Base-by-base conservation (phyloP, 2,797 vertebrate species). In the Clamator glandarius region DNA sequence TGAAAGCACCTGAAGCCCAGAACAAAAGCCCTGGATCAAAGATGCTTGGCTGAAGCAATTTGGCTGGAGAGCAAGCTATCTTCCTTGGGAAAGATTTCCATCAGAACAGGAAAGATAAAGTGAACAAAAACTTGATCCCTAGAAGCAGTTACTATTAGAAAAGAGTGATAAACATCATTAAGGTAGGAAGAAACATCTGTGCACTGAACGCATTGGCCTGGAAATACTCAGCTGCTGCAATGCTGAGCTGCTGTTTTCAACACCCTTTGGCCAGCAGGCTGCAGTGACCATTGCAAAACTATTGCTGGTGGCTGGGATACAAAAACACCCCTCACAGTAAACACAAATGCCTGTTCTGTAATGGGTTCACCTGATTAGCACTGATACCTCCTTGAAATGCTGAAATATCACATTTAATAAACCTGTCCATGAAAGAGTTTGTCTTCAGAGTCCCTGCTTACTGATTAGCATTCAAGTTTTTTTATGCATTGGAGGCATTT, bases 231-330 rank as follows among this genome's bases (percentile, higher is more conserved):
- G 33, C 5, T 52, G 23, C n/a, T 76, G 41, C 9, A 6, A 26
- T 8, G 8, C n/a, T 33, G 35, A 55, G 58, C 4, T 67, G 59
- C 28, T 68, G 8, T 44, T 89, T 67, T 39, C n/a, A 76, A 33
- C 11, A 26, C 36, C 14, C 13, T 91, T 3, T 11, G 25, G 26
- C 61, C 70, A 29, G 26, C 11, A 58, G 50, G 54, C 29, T 68
- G 44, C 46, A 68, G n/a, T 5, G 29, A 66, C 41, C 16, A 11
- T 2, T 19, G 46, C 33, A 55, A 20, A 89, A 61, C 16, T 13
- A 25, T 51, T 66, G 35, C 21, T 1, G 2, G 10, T 28, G 1
- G 0, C 0, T 0, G 11, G 26, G 23, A 67, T 31, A 44, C 5
- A 31, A 68, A 31, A 68, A 67, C 39, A 44, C 6, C 3, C 12